These are phyloP conservation scores for Harpagoxenus sublaevis DNA, from an alignment of 2,888 invertebrate species.

Conservation along the genomic window DNA sequence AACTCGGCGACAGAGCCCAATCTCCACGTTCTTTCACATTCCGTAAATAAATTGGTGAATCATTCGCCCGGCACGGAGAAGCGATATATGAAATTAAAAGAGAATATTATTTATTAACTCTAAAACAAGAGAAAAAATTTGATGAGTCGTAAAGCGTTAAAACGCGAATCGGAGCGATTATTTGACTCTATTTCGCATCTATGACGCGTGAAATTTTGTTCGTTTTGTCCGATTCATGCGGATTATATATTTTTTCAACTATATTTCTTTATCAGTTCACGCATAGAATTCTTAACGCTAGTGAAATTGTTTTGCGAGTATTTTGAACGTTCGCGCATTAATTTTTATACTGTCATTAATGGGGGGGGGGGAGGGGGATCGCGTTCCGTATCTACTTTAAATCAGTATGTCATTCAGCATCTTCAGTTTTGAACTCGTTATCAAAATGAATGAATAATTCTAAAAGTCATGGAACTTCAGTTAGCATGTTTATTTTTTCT, in stretches of 20 bases:
- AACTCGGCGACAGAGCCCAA: background rate
- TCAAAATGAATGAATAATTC: background rate
- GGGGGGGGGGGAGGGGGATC: background rate
- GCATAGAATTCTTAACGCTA: background rate
- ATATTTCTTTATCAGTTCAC: background rate
- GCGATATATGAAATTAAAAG: background rate
- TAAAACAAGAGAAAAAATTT: background rate
- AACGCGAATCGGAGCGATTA: background rate
- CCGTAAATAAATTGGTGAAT: constrained; percentile 4
- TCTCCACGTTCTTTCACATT: background rate
- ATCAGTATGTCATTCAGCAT: background rate
- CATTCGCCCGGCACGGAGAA: background rate
- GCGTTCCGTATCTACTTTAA: background rate
- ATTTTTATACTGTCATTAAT: background rate
- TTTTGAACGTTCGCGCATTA: background rate
- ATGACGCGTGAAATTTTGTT: background rate
- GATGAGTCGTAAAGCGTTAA: background rate
- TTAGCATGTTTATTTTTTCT: too few relatives aligned
- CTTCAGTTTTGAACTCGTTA: too few relatives aligned
- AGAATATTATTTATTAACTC: background rate
- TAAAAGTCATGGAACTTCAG: too few relatives aligned
- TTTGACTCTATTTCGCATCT: background rate
- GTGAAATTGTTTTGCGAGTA: background rate
- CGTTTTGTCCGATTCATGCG: background rate
- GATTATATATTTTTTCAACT: background rate